phyloP scores from a whole-genome alignment of 2,113 vertebrate genomes.

The Charadrius vociferus region DNA sequence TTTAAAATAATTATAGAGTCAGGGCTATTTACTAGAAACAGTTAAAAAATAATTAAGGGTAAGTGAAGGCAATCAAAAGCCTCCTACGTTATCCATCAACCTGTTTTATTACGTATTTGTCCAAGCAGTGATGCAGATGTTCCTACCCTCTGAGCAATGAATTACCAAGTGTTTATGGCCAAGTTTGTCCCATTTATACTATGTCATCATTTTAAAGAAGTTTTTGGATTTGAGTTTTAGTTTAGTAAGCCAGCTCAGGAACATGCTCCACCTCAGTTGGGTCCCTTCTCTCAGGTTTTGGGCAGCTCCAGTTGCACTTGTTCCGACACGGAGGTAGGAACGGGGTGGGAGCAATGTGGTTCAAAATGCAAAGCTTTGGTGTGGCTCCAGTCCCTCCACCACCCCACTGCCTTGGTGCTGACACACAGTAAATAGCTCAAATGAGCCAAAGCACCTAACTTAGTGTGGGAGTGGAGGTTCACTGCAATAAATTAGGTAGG shows the following conservation, averaged over 20 bases:
- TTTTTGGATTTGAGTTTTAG: neutral
- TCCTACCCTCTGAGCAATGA: neutral
- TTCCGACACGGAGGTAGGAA: neutral
- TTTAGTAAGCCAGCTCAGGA: neutral
- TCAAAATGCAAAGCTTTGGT: conserved; percentile 23
- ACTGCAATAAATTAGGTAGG: conserved; percentile 57
- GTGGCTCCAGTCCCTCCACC: conserved; percentile 3
- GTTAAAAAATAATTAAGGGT: neutral
- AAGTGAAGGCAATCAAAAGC: neutral
- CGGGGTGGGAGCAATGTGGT: neutral
- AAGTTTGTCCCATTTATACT: neutral
- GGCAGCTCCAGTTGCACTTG: neutral
- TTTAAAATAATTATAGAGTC: neutral
- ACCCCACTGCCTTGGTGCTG: conserved; percentile 22
- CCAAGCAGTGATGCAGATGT: neutral
- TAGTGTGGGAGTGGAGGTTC: conserved; percentile 8
- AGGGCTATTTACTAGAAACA: neutral
- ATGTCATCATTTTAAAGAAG: fast-evolving
- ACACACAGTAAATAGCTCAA: neutral
- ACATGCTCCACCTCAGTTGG: neutral
- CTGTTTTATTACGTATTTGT: neutral
- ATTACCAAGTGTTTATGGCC: neutral
- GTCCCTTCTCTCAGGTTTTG: neutral
- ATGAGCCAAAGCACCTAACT: conserved; percentile 32
- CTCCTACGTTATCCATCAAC: neutral